phyloP scores from a whole-genome alignment of 2,113 vertebrate species.

The Sceloporus undulatus region DNA sequence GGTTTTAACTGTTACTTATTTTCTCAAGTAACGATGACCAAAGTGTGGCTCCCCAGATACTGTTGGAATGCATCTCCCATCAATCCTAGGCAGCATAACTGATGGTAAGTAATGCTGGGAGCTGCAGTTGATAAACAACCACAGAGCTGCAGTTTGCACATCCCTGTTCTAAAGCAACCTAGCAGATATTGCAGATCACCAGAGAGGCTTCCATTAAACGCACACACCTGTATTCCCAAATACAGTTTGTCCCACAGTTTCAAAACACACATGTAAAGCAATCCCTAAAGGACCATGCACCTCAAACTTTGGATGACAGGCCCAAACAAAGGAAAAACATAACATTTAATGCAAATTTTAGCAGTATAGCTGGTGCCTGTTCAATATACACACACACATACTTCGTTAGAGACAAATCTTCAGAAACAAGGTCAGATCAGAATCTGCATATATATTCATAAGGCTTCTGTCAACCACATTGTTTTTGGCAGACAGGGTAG shows the following conservation, averaged over 20 bases:
- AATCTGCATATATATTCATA: conserved; percentile 29
- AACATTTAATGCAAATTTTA: neutral
- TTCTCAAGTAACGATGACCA: no score
- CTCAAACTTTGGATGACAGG: conserved; percentile 9
- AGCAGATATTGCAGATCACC: no score
- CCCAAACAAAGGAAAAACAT: accelerated
- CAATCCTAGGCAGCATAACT: no score
- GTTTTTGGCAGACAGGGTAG: conserved; percentile 24
- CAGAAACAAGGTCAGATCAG: conserved; percentile 10
- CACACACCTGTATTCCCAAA: no score
- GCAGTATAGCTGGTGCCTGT: neutral
- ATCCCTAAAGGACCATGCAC: neutral
- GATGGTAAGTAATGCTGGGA: no score
- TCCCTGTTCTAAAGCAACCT: no score
- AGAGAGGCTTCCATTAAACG: no score
- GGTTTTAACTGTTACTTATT: no score
- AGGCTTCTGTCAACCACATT: conserved; percentile 8
- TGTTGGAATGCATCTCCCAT: no score
- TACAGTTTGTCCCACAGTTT: neutral
- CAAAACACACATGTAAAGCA: neutral
- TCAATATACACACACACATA: conserved; percentile 8
- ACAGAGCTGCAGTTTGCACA: no score
- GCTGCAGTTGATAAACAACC: no score
- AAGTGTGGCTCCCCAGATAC: no score
- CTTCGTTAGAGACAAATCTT: conserved; percentile 3